Evolutionary conservation across 2,888 invertebrate genomes (phyloP), one percentile per base, ranked within the genome.

Genomic region (Augochlorella aurata): DNA sequence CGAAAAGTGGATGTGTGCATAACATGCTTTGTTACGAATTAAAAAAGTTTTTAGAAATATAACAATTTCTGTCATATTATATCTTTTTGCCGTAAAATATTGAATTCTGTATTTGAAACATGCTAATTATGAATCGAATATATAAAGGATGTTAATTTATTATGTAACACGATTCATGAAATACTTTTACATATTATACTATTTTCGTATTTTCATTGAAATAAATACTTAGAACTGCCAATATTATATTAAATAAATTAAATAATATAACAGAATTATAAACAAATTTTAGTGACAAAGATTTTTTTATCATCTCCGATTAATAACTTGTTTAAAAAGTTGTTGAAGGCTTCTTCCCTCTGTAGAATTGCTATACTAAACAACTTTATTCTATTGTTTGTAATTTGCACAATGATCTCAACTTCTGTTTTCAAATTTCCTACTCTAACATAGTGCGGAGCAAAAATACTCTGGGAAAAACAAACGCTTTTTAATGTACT

Each of bases 401-500:
- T 4, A 24, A 61, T 24, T 21, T 63, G 14, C 10, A 65, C 18
- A 68, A 45, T 24, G 65, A 79, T 74, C 75, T 71, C 44, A 75
- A 49, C 47, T 80, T 82, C 74, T 66, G 72, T 82, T 38, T 38
- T 84, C 83, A 86, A 77, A 84, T 85, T 81, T 83, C 85, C 87
- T 82, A 78, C 79, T 88, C 79, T 85, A 82, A 75, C 24, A 45
- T 61, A 88, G 82, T 82, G 79, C 78, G 83, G 85, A 87, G 83
- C 83, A 84, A 89, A 80, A 87, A 89, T 87, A 89, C 85, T 90
- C 89, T 91, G 91, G 91, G 91, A 90, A 91, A 90, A 91, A 87
- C 86, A 91, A 90, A 89, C 91, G 91, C 91, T 92, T 92, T 91
- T 87, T 90, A 90, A 90, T 75, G 85, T 84, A 87, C 75, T 82